phyloP scores from a whole-genome alignment of 2,888 invertebrate genomes.

The Sabatieria punctata region DNA sequence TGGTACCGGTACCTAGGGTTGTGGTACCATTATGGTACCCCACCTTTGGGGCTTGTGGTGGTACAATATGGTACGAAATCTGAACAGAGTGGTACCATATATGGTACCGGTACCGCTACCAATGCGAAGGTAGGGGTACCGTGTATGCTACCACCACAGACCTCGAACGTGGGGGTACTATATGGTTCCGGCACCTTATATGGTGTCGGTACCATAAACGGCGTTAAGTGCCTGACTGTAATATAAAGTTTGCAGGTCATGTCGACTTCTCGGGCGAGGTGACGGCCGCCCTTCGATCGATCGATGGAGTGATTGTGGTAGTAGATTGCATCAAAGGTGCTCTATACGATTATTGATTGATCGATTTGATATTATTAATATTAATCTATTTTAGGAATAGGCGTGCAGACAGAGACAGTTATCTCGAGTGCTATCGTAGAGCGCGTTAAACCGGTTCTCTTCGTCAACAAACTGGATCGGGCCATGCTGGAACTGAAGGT shows the following conservation, averaged over 20 bases:
- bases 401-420: constrained; percentile 17
- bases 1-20: no score
- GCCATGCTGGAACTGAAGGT: neutral
- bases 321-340: constrained; percentile 2
- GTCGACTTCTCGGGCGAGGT: constrained; percentile 1
- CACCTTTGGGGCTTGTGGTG: no score
- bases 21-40: no score
- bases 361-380: neutral
- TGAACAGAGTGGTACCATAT: no score
- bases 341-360: neutral
- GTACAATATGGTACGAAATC: no score
- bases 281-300: neutral
- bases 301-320: neutral
- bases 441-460: constrained; percentile 12
- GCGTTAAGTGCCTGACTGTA: no score
- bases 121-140: no score
- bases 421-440: constrained; percentile 13
- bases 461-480: constrained; percentile 16
- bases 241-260: constrained; percentile 43
- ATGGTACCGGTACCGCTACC: no score
- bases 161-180: neutral
- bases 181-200: no score
- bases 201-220: no score
- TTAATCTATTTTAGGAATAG: constrained; percentile 8
- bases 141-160: no score